Evolutionary conservation across 2,797 vertebrate genomes (phyloP), one percentile per base, ranked within the genome.

Genomic region (Catamblyrhynchus diadema): DNA sequence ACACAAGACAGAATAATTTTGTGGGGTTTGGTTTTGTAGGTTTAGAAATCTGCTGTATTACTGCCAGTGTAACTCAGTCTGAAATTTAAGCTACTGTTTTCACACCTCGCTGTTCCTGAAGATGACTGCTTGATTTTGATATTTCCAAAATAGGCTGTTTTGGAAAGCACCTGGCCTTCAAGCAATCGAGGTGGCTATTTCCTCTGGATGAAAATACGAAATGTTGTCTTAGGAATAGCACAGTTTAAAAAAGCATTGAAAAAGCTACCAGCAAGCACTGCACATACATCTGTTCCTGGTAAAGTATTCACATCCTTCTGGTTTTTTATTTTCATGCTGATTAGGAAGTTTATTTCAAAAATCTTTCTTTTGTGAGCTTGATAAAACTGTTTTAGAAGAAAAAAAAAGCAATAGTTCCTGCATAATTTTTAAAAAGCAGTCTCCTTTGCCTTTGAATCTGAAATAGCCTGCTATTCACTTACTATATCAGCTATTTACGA

Each of bases 151-250:
- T 62, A 99, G 99, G 99, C 99, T 5, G 99, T 99, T 95, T 96
- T 99, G 95, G 99, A 99, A 97, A 99, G 99, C 95, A 99, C 99
- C 8, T 99, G 99, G 99, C 99, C 99, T 80, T 99, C 99, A 66
- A 98, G 98, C 96, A 99, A 99, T 94, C 98, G 98, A 96, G 99
- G 99, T 96, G 99, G 99, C 77, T 99, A 99, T 97, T 99, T 99
- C 97, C 97, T 99, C 50, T 99, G 99, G 99, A 99, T 99, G 89
- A 99, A 99, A 97, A 97, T 99, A 97, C 98, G 99, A 92, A 99
- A 99, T 10, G 99, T 99, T 90, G 90, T 99, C 75, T 97, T 99
- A 19, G 99, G 98, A 92, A 98, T 99, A 96, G 98, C 98, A 67
- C 99, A 99, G 82, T 99, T 99, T 96, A 99, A 99, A 97, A 99